phyloP scores from a whole-genome alignment of 1,140 invertebrate species.

The Saccostrea glomerata region DNA sequence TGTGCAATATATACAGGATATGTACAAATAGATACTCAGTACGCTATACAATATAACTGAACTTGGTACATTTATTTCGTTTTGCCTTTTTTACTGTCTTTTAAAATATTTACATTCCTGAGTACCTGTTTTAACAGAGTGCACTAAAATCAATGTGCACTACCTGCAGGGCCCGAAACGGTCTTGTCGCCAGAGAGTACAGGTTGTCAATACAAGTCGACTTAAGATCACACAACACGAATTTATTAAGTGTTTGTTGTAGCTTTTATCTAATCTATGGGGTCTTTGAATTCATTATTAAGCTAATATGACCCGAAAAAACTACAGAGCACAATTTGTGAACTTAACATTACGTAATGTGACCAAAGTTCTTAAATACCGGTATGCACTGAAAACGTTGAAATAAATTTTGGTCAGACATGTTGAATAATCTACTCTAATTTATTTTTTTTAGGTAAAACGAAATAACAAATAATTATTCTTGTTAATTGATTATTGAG shows the following conservation, averaged over 20 bases:
- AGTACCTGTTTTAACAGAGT: background rate
- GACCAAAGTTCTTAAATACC: background rate
- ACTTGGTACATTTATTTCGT: no score
- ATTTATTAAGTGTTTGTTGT: background rate
- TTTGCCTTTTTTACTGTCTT: no score
- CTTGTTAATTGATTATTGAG: no score
- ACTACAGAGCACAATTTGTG: background rate
- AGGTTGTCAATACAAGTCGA: background rate
- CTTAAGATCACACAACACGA: background rate
- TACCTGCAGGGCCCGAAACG: background rate
- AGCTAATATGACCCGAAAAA: conserved; percentile 1
- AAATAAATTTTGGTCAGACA: background rate
- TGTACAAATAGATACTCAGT: no score
- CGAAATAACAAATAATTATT: no score
- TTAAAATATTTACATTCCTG: no score
- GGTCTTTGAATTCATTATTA: background rate
- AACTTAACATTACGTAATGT: background rate
- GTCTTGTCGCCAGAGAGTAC: background rate
- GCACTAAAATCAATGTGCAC: background rate
- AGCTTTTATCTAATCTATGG: background rate
- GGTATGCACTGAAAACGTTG: background rate
- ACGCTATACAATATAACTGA: no score
- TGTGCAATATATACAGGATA: no score
- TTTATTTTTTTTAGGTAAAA: background rate
- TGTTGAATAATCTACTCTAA: background rate